These are phyloP conservation scores for Chloebia gouldiae DNA, from an alignment of 2,113 vertebrate species.

Conservation along the genomic window DNA sequence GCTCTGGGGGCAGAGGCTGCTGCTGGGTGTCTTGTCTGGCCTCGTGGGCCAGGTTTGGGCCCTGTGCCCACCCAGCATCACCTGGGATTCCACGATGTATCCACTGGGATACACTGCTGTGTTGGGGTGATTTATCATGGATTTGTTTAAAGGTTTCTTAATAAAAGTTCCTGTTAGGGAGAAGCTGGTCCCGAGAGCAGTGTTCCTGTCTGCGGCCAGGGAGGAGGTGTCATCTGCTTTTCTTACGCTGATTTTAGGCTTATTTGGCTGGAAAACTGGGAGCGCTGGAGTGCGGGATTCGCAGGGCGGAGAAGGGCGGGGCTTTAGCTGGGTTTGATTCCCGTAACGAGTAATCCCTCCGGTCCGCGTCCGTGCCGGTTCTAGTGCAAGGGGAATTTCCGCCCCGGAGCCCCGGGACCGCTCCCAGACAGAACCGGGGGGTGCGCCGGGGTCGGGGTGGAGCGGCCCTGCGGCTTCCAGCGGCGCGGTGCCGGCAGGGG, in stretches of 20 bases:
- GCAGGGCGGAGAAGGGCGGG: not conserved
- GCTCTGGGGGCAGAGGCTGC: not conserved
- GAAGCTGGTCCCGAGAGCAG: rapidly evolving
- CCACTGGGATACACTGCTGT: rapidly evolving
- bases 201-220: not conserved
- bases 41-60: rapidly evolving
- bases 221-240: not conserved
- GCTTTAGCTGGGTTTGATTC: not conserved
- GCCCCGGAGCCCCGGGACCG: not conserved
- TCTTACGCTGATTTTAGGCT: not conserved
- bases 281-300: not conserved
- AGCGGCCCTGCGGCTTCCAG: rapidly evolving
- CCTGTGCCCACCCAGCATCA: not conserved
- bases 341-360: rapidly evolving
- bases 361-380: no score
- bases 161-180: not conserved
- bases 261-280: not conserved
- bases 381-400: not conserved
- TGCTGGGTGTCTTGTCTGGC: not conserved
- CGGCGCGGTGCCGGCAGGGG: not conserved
- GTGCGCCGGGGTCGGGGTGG: rapidly evolving
- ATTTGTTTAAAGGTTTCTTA: not conserved
- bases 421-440: rapidly evolving
- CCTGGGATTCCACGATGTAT: rapidly evolving
- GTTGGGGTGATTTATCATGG: rapidly evolving